Evolutionary conservation across 2,113 vertebrate species (phyloP), one percentile per base, ranked within the genome.

Genomic region (Holacanthus passer): DNA sequence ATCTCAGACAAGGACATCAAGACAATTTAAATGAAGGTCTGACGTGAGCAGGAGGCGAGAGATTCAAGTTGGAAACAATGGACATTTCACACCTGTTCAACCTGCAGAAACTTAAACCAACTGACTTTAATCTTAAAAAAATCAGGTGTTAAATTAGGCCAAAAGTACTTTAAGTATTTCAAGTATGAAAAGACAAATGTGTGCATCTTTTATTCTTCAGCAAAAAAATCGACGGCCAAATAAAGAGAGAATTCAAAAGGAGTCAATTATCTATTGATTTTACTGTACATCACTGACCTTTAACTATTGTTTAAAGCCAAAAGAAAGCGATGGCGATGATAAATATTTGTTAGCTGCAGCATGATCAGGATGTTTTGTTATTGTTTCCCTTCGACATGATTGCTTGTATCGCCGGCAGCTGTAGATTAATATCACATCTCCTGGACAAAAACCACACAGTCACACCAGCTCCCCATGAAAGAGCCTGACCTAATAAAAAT

Each of bases 401-500:
- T 24, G 41, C 45, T 11, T 64, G 35, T 19, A 17, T n/a, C 19
- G 5, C 48, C 45, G 50, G 14, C 77, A 70, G 73, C 65, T 52
- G 55, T 14, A 43, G 22, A 58, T 55, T 66, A 60, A 66, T 35
- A 17, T 64, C 2, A 48, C 16, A 24, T 47, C 20, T 37, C 32
- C 8, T 19, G 24, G 12, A 19, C 56, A 75, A 68, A 67, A 55
- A 32, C 55, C 22, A 16, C 24, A 62, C n/a, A 8, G 50, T n/a
- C 29, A 37, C 19, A 43, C 10, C 1, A 48, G 47, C 60, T 43
- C 32, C 24, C 39, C 24, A 3, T 72, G 74, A 72, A 70, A 79
- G 37, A 48, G 22, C 9, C 65, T 50, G 47, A 70, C 64, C 65
- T 63, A 32, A 77, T 53, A 83, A 70, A 66, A 83, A 77, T 16